Conservation (phyloP, 2,888 invertebrate species). For the Hirtodrosophila trivittata region DNA sequence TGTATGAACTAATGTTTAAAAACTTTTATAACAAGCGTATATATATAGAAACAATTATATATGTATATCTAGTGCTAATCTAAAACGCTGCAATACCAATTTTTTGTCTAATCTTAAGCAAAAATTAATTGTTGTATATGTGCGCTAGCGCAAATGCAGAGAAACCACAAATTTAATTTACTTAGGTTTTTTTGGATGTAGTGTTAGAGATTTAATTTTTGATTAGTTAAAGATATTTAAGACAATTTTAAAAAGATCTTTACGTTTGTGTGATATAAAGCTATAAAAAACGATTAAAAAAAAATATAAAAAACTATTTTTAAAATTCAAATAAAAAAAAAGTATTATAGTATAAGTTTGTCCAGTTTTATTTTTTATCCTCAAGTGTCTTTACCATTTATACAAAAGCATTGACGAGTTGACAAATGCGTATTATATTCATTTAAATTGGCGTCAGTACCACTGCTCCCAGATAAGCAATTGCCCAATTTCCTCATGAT, state of each 20-base stretch:
- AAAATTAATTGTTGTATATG: constrained; percentile 37
- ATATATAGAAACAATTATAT: constrained; percentile 30
- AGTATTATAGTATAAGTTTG: constrained; percentile 71
- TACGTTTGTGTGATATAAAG: constrained; percentile 82
- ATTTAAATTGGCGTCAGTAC: no score
- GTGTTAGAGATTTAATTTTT: constrained; percentile 47
- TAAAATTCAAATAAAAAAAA: constrained; percentile 80
- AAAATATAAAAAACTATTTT: constrained; percentile 69
- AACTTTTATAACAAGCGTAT: constrained; percentile 49
- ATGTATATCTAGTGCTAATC: constrained; percentile 59
- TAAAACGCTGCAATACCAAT: constrained; percentile 61
- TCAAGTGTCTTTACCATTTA: no score
- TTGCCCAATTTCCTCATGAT: no score
- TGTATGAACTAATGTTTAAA: constrained; percentile 61
- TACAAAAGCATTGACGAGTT: no score
- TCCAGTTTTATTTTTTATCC: constrained; percentile 16
- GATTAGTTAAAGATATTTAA: constrained; percentile 67
- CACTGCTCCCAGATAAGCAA: no score
- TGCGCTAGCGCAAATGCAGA: constrained; percentile 48
- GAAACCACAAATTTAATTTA: constrained; percentile 40
- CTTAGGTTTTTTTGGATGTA: constrained; percentile 56
- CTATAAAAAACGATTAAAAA: constrained; percentile 67
- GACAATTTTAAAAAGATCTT: constrained; percentile 74
- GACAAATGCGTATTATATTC: no score
- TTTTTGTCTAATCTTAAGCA: constrained; percentile 52